Evolutionary conservation across 1,140 invertebrate species (phyloP), one percentile per base, ranked within the genome.

Genomic region (Rhynchophorus ferrugineus): DNA sequence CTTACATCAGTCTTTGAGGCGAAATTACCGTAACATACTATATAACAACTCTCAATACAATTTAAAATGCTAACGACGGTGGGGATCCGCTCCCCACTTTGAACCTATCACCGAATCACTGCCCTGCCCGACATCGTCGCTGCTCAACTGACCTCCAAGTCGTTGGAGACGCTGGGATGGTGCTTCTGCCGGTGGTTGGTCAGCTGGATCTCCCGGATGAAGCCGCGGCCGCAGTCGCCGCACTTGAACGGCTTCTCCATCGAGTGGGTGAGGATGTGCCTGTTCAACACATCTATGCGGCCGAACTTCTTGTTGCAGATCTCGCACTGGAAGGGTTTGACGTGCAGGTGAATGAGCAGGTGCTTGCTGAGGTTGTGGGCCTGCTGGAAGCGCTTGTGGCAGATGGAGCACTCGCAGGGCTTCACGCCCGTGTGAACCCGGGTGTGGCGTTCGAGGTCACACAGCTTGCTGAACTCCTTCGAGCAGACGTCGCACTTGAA

Each of bases 311-410:
- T 64, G 17, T 59, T 50, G 41, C 66, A 68, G 17, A 68, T 61
- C 84, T 90, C 86, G 69, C 89, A 92, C 46, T 87, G 82, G 64
- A 89, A 87, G 1, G 86, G 85, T 60, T 85, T 79, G 54, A 87
- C 84, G 3, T 87, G 85, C 6, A 85, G 87, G 58, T 92, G 89
- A 11, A 82, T 83, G 38, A 87, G 69, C 61, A 89, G 76, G 61
- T 92, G 89, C 61, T 91, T 90, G 2, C 86, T 82, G n/a, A 91
- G 72, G 66, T 89, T 91, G 67, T 91, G 88, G 59, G 89, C 82
- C 64, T 91, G 87, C 36, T 86, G 83, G 67, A 92, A 92, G 5
- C 82, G 74, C 54, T 85, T 75, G 24, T 81, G 75, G 58, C 89
- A 92, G 51, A 86, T 82, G 44, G 76, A 77, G 62, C 89, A 92